A percentile compares a stretch with the other conserved stretches of the same genome.
phyloP scores from a whole-genome alignment of 2,797 vertebrate genomes.

The Carduelis carduelis region DNA sequence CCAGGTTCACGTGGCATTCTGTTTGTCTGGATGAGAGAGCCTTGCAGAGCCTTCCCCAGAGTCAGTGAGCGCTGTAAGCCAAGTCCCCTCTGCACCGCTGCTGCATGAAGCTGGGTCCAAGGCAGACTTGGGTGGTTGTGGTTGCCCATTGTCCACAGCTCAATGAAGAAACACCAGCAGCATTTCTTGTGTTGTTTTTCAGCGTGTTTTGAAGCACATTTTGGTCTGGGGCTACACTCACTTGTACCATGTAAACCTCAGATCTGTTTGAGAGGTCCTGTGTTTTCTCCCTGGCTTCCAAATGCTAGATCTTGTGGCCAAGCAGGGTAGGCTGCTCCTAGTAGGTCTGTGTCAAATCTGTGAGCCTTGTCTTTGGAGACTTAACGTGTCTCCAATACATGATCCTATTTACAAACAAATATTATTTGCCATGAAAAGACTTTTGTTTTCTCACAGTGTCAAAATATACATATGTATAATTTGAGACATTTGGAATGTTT shows the following conservation, averaged over 20 bases:
- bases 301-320: neutral
- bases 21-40: neutral
- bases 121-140: neutral
- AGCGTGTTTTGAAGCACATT: neutral
- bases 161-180: neutral
- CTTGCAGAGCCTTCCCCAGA: neutral
- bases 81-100: neutral
- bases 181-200: neutral
- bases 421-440: neutral
- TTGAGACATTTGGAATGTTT: neutral
- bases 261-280: neutral
- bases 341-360: fast-evolving
- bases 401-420: neutral
- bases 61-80: neutral
- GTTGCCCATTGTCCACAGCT: neutral
- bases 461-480: neutral
- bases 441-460: neutral
- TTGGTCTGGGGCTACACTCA: neutral
- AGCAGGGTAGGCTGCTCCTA: neutral
- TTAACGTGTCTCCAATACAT: neutral
- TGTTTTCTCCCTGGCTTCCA: neutral
- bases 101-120: neutral
- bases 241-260: fast-evolving
- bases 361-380: neutral
- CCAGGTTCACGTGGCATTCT: fast-evolving